phyloP scores from a whole-genome alignment of 1,140 invertebrate species.

The Riptortus pedestris region DNA sequence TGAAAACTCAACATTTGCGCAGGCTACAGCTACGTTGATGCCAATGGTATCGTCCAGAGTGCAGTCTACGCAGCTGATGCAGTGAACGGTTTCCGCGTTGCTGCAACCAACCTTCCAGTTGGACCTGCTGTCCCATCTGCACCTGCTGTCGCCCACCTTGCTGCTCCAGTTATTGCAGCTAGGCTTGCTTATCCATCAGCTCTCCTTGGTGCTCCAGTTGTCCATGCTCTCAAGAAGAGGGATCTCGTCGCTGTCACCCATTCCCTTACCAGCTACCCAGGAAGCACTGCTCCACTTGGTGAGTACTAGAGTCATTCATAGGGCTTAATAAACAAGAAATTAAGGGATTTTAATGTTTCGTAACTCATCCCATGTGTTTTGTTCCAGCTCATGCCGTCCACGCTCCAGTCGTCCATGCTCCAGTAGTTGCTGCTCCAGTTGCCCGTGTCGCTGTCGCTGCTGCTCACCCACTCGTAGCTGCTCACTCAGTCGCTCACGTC shows the following conservation, averaged over 20 bases:
- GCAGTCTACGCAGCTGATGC: constrained; percentile 47
- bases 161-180: constrained; percentile 42
- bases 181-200: constrained; percentile 38
- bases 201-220: constrained; percentile 36
- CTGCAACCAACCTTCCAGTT: constrained; percentile 48
- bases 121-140: constrained; percentile 28
- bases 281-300: constrained; percentile 35
- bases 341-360: not conserved
- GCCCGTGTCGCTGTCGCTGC: not conserved
- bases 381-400: not conserved
- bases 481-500: constrained; percentile 15
- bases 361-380: not conserved
- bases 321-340: not conserved
- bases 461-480: not conserved
- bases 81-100: constrained; percentile 51
- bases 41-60: constrained; percentile 50
- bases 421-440: constrained; percentile 16
- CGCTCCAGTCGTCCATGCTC: constrained; percentile 14
- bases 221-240: constrained; percentile 22
- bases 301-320: not conserved
- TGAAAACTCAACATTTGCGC: no score
- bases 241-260: constrained; percentile 36
- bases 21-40: constrained; percentile 52
- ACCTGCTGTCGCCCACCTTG: constrained; percentile 31
- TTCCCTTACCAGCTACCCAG: constrained; percentile 31